These are phyloP conservation scores for Tipula unca DNA, from an alignment of 2,888 invertebrate species.

Conservation along the genomic window DNA sequence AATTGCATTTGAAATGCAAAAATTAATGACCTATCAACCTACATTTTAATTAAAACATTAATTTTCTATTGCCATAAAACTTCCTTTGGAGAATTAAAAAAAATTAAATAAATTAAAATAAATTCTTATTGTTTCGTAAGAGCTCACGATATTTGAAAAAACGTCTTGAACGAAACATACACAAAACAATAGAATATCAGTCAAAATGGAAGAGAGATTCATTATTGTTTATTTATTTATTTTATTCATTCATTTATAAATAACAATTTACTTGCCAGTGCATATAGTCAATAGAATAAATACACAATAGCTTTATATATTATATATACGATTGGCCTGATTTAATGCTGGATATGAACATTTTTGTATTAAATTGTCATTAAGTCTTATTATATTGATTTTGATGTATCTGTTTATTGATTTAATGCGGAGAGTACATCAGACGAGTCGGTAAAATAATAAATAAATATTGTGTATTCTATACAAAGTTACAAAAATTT, in stretches of 20 bases:
- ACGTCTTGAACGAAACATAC: not conserved
- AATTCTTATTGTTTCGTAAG: slow-evolving; percentile 4
- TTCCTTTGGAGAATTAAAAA: not conserved
- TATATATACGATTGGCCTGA: not conserved
- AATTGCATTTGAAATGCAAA: not conserved
- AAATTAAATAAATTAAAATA: not conserved
- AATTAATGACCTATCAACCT: not conserved
- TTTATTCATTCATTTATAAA: not conserved
- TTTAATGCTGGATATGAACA: not conserved
- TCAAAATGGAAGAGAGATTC: not conserved
- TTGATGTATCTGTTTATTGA: not conserved
- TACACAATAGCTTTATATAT: not conserved
- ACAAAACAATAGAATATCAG: not conserved
- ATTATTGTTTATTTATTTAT: not conserved
- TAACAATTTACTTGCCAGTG: not conserved
- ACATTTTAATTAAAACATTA: not conserved
- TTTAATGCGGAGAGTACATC: not conserved
- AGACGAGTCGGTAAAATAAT: not conserved
- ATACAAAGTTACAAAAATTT: not conserved
- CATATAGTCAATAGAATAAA: not conserved
- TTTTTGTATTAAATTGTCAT: not conserved
- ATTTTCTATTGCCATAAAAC: not conserved
- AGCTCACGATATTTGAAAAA: not conserved
- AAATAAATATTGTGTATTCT: not conserved
- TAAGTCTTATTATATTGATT: not conserved